A percentile compares a stretch with the other conserved stretches of the same genome.
Conservation (phyloP, 37 sponge, comb jelly and placozoan species). For the Theonella swinhoei region DNA sequence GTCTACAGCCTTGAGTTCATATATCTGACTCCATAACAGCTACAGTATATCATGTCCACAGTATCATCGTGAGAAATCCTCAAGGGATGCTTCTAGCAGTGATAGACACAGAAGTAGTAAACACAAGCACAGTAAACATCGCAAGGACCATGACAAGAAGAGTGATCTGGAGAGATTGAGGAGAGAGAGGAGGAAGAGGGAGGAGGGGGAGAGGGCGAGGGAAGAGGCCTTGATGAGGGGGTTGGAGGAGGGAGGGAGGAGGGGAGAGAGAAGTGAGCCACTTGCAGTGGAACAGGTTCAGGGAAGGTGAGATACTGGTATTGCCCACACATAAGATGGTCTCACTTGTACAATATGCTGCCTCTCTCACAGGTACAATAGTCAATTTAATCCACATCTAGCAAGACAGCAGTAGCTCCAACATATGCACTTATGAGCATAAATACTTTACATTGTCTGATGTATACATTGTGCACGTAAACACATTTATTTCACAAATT, state of each 20-base stretch:
- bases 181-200: conserved; percentile 6
- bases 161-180: conserved; percentile 5
- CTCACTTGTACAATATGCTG: too few species aligned
- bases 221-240: conserved; percentile 66
- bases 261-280: background rate
- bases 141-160: conserved; percentile 18
- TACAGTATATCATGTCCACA: too few species aligned
- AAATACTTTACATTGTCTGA: too few species aligned
- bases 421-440: too few species aligned
- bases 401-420: conserved; percentile 47
- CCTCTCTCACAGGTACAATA: conserved; percentile 70
- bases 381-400: conserved; percentile 84
- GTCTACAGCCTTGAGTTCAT: too few species aligned
- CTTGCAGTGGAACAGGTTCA: conserved; percentile 25
- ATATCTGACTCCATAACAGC: too few species aligned
- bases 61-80: too few species aligned
- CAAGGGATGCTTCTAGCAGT: background rate
- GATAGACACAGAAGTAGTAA: conserved; percentile 5
- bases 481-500: too few species aligned
- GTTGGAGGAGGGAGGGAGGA: conserved; percentile 12
- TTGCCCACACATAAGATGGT: too few species aligned
- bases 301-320: conserved; percentile 22
- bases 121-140: conserved; percentile 10
- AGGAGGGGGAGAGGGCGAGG: conserved; percentile 61
- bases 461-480: too few species aligned